These are phyloP conservation scores for Trichogramma pretiosum DNA, from an alignment of 1,140 invertebrate species.

Conservation along the genomic window DNA sequence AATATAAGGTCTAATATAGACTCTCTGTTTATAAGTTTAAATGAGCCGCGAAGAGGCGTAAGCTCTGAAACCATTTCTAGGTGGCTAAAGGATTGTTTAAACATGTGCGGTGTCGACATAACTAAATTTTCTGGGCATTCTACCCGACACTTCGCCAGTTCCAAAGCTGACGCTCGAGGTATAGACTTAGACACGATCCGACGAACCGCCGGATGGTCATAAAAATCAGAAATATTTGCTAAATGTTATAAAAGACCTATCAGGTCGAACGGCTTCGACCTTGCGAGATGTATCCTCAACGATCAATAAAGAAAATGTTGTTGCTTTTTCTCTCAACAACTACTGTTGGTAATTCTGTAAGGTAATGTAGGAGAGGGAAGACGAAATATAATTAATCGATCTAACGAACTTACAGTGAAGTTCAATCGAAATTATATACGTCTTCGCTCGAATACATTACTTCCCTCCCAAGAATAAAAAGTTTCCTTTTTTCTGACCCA, in stretches of 20 bases:
- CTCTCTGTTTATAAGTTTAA: constrained; percentile 13
- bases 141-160: constrained; percentile 17
- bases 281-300: too few species aligned
- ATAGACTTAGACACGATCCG: constrained; percentile 21
- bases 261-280: background rate
- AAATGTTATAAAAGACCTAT: constrained; percentile 12
- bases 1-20: background rate
- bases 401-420: too few species aligned
- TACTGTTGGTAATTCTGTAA: too few species aligned
- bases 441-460: too few species aligned
- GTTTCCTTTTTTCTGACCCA: too few species aligned
- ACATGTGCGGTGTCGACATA: constrained; percentile 9
- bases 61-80: constrained; percentile 22
- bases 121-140: constrained; percentile 2
- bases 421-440: too few species aligned
- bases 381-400: too few species aligned
- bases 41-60: constrained; percentile 14
- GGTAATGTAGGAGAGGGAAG: too few species aligned
- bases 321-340: too few species aligned
- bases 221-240: constrained; percentile 6
- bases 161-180: constrained; percentile 18
- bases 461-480: too few species aligned
- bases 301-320: too few species aligned
- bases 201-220: constrained; percentile 22
- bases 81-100: constrained; percentile 18